These are phyloP conservation scores for Sesia apiformis DNA, from an alignment of 2,888 invertebrate genomes.

Conservation along the genomic window DNA sequence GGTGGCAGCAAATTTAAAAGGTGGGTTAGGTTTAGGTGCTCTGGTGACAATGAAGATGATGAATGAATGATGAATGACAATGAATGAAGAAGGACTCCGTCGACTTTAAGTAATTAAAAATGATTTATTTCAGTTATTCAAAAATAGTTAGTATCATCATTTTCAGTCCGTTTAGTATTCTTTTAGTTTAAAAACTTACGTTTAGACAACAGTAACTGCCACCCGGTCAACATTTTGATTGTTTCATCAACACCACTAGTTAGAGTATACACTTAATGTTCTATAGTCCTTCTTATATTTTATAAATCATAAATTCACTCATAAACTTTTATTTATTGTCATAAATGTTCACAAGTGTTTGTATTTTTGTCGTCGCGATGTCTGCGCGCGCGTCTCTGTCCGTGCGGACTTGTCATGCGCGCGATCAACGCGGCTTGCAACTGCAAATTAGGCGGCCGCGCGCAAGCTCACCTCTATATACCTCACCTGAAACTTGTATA, in stretches of 20 bases:
- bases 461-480: conserved; percentile 49
- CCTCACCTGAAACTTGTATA: conserved; percentile 7
- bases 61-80: too few relatives aligned
- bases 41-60: too few relatives aligned
- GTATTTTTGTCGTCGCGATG: conserved; percentile 5
- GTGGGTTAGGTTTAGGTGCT: too few relatives aligned
- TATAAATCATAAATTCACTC: too few relatives aligned
- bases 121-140: background rate
- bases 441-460: conserved; percentile 49
- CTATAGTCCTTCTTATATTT: too few relatives aligned
- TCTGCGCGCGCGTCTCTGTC: conserved; percentile 20
- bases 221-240: conserved; percentile 55
- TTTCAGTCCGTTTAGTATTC: background rate
- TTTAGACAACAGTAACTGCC: conserved; percentile 60
- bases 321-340: too few relatives aligned
- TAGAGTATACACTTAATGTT: background rate
- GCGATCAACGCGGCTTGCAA: conserved; percentile 16
- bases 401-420: conserved; percentile 18
- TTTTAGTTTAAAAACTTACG: conserved; percentile 34
- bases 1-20: too few relatives aligned
- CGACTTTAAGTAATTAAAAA: background rate
- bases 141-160: background rate
- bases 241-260: conserved; percentile 5
- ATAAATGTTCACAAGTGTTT: too few relatives aligned
- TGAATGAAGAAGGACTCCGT: too few relatives aligned